Evolutionary conservation across 2,113 vertebrate genomes (phyloP).

Genomic region (Lasiurus borealis): DNA sequence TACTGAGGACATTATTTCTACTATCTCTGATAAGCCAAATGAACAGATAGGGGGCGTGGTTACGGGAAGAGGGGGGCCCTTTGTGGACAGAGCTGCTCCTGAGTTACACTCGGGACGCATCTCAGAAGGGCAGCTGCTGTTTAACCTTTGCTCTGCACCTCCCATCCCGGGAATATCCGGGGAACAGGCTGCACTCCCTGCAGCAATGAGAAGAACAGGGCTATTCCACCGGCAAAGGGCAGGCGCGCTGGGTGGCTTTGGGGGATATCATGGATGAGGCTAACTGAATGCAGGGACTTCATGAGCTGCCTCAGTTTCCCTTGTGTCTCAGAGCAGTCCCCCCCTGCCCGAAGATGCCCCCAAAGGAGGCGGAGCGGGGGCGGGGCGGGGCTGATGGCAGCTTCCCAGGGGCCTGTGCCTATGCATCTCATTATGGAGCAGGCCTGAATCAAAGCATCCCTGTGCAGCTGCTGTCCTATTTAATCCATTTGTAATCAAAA

Average conservation of each 20-base stretch:
- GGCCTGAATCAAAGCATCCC: conserved; percentile 84
- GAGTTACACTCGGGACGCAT: not conserved
- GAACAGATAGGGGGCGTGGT: not conserved
- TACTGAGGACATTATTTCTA: not conserved
- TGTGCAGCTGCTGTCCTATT: conserved; percentile 85
- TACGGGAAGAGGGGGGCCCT: no score
- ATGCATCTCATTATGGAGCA: conserved; percentile 83
- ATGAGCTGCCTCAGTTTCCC: not conserved
- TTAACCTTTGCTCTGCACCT: not conserved
- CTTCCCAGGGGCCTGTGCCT: conserved; percentile 81
- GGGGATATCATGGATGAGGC: not conserved
- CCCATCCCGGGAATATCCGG: not conserved
- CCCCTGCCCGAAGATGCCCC: not conserved
- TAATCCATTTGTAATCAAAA: conserved; percentile 86
- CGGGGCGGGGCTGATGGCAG: conserved; percentile 28
- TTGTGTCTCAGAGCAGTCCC: not conserved
- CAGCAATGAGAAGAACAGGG: not conserved
- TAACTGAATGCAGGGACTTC: not conserved
- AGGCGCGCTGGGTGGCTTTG: not conserved
- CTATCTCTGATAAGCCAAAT: not conserved
- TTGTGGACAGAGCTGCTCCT: not conserved
- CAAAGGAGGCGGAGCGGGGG: not conserved
- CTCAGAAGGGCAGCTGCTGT: not conserved
- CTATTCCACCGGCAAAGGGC: not conserved
- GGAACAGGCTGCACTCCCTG: not conserved